These are phyloP conservation scores for Pagrus major DNA, from an alignment of 2,113 vertebrate species.

Conservation along the genomic window DNA sequence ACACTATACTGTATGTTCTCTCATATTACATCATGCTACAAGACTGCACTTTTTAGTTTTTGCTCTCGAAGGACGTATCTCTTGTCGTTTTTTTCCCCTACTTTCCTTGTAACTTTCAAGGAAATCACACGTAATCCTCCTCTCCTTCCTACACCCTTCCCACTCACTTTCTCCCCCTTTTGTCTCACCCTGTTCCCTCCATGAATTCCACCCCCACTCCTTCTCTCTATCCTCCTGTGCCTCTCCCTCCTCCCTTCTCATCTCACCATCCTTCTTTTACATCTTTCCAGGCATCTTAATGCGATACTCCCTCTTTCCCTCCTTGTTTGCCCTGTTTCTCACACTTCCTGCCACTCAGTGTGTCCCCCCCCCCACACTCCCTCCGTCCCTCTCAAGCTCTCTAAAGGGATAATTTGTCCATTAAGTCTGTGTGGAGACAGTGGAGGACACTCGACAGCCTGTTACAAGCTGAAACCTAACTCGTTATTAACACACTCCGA, in stretches of 20 bases:
- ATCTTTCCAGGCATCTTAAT: background rate
- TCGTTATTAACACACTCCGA: conserved; percentile 57
- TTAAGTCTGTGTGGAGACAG: conserved; percentile 60
- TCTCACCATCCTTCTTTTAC: conserved; percentile 11
- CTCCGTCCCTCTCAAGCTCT: conserved; percentile 33
- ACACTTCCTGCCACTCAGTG: conserved; percentile 17
- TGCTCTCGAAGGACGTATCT: conserved; percentile 11
- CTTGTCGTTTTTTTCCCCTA: conserved; percentile 4
- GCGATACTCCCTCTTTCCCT: background rate
- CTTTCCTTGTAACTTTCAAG: conserved; percentile 31
- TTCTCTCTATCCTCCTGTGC: background rate
- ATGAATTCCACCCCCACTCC: conserved; percentile 50
- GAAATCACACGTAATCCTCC: conserved; percentile 43
- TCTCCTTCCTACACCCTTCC: conserved; percentile 45
- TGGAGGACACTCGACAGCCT: conserved; percentile 60
- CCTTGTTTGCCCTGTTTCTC: conserved; percentile 21
- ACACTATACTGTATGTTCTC: background rate
- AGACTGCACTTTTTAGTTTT: background rate
- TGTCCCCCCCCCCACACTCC: too few relatives aligned
- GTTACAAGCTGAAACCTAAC: conserved; percentile 61
- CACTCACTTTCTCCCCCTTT: conserved; percentile 49
- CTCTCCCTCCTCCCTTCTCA: conserved; percentile 24
- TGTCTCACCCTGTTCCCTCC: conserved; percentile 23
- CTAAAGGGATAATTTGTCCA: conserved; percentile 71
- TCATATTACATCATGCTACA: background rate